Evolutionary conservation across 2,888 invertebrate genomes (phyloP).

Genomic region (Cantharis lateralis): DNA sequence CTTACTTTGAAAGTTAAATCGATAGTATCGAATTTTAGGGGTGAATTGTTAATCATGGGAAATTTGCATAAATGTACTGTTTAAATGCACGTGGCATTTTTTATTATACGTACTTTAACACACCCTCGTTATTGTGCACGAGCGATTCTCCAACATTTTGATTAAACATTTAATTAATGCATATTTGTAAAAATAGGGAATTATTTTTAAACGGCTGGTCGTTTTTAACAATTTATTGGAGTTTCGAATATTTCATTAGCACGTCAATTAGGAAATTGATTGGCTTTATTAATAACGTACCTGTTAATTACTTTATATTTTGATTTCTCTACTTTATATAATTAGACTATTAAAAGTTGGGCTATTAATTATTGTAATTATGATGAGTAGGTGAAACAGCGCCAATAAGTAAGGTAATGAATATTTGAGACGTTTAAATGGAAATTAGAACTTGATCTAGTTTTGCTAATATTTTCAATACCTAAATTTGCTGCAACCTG

Average conservation of each 20-base stretch:
- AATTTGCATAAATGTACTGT: constrained; percentile 47
- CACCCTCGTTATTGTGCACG: constrained; percentile 2
- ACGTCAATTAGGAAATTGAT: not conserved
- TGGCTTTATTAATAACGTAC: not conserved
- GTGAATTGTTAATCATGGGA: constrained; percentile 43
- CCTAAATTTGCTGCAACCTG: not conserved
- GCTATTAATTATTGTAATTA: not conserved
- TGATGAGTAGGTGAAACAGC: not conserved
- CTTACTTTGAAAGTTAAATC: constrained; percentile 16
- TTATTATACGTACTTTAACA: constrained; percentile 18
- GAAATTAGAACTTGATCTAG: not conserved
- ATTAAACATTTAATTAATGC: constrained; percentile 6
- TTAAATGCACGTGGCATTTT: constrained; percentile 36
- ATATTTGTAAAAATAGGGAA: not conserved
- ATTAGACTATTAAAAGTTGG: constrained; percentile 2
- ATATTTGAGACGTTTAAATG: not conserved
- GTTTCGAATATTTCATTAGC: not conserved
- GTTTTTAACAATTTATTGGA: not conserved
- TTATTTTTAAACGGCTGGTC: not conserved
- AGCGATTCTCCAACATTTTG: not conserved
- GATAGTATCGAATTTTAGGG: constrained; percentile 37
- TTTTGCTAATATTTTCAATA: not conserved
- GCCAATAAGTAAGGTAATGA: not conserved
- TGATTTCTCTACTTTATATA: not conserved
- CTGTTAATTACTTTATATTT: not conserved